A percentile compares a stretch with the other conserved stretches of the same genome.
phyloP scores from a whole-genome alignment of 2,113 vertebrate species.

The Oncorhynchus clarkii region DNA sequence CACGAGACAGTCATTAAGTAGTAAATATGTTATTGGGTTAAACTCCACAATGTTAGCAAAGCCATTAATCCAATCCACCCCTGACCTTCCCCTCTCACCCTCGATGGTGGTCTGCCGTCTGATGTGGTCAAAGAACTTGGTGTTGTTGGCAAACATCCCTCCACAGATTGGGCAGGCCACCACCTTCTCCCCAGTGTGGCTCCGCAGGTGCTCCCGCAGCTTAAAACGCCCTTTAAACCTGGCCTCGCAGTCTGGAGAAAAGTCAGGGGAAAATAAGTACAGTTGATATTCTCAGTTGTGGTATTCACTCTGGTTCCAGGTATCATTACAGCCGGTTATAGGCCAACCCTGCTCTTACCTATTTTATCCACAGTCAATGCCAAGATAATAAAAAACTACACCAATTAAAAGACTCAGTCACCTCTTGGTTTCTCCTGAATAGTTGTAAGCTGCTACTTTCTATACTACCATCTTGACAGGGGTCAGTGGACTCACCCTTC shows the following conservation, averaged over 20 bases:
- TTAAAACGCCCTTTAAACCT: slow-evolving; percentile 91
- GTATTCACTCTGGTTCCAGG: too few relatives aligned
- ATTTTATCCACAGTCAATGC: neutral
- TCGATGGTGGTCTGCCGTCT: slow-evolving; percentile 90
- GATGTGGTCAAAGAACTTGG: slow-evolving; percentile 96
- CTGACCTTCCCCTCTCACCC: slow-evolving; percentile 68
- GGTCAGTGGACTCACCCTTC: slow-evolving; percentile 80
- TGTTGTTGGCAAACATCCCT: slow-evolving; percentile 98
- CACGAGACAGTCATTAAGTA: neutral
- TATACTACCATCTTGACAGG: neutral
- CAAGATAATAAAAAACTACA: neutral
- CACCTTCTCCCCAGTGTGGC: slow-evolving; percentile 97
- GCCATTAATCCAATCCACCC: neutral
- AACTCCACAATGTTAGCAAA: too few relatives aligned
- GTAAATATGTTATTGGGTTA: neutral
- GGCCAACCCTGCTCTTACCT: neutral
- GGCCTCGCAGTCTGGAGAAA: slow-evolving; percentile 83
- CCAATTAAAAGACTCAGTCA: neutral
- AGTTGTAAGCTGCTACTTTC: neutral
- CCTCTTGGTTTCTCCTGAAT: neutral
- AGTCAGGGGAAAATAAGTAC: neutral
- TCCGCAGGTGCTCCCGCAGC: slow-evolving; percentile 92
- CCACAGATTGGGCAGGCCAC: slow-evolving; percentile 95
- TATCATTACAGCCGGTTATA: neutral
- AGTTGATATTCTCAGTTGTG: neutral